A percentile compares a stretch with the other conserved stretches of the same genome.
Conservation (phyloP, 2,888 invertebrate genomes). For the Volucella inanis region DNA sequence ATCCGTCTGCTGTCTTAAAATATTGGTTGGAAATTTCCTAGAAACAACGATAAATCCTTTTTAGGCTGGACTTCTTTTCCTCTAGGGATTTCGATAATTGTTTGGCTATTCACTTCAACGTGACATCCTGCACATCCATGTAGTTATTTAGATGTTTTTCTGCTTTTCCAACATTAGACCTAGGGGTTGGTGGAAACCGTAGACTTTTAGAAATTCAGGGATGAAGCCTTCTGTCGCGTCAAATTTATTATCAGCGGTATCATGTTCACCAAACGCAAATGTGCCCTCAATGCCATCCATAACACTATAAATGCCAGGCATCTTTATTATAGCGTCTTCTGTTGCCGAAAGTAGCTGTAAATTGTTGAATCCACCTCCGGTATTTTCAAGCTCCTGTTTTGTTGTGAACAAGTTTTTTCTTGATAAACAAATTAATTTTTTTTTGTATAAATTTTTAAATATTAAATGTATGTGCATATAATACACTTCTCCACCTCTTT, state of each 20-base stretch:
- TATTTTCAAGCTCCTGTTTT: background rate
- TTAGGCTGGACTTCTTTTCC: conserved; percentile 8
- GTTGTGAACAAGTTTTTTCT: background rate
- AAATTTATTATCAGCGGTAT: too few relatives aligned
- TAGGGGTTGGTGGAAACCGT: too few relatives aligned
- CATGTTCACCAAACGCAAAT: too few relatives aligned
- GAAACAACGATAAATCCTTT: background rate
- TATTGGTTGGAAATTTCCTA: background rate
- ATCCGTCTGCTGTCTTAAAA: background rate
- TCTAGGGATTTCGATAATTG: background rate
- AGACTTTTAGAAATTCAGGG: background rate
- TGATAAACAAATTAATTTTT: background rate
- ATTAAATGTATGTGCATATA: too few relatives aligned
- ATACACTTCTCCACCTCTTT: too few relatives aligned
- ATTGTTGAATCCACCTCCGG: too few relatives aligned
- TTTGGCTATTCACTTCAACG: background rate
- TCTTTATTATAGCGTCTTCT: too few relatives aligned
- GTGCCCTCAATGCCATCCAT: too few relatives aligned
- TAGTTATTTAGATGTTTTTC: background rate
- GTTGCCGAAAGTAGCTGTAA: too few relatives aligned
- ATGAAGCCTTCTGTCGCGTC: background rate
- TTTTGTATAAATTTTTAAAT: too few relatives aligned
- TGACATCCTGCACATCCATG: conserved; percentile 4
- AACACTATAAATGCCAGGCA: too few relatives aligned
- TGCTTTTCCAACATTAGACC: background rate